These are phyloP conservation scores for Heteractis magnifica DNA, from an alignment of 92 coral and sea anemone species.

Conservation along the genomic window DNA sequence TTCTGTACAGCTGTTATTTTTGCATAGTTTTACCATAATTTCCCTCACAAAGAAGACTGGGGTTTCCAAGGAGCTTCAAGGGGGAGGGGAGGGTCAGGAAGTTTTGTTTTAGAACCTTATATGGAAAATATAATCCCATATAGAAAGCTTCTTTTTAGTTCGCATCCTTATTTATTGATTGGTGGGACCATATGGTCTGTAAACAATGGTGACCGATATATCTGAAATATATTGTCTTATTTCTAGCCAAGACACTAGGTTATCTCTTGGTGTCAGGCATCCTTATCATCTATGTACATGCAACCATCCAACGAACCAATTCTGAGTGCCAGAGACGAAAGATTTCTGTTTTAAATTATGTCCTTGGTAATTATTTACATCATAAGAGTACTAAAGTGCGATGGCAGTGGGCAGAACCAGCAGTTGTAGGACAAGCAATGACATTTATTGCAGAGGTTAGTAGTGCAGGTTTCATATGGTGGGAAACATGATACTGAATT, in stretches of 20 bases:
- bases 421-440: constrained; percentile 80
- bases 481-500: too few relatives aligned
- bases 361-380: constrained; percentile 69
- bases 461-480: neutral
- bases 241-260: constrained; percentile 11
- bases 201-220: neutral
- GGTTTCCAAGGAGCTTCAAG: too few relatives aligned
- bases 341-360: constrained; percentile 46
- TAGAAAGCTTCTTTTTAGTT: too few relatives aligned
- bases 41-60: too few relatives aligned
- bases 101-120: too few relatives aligned
- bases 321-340: constrained; percentile 48
- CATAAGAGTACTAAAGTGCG: constrained; percentile 54
- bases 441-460: constrained; percentile 74
- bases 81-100: too few relatives aligned
- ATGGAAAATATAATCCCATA: too few relatives aligned
- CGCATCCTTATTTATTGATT: too few relatives aligned
- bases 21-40: too few relatives aligned
- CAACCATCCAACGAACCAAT: neutral
- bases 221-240: neutral
- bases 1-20: too few relatives aligned
- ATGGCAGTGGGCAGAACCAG: constrained; percentile 84
- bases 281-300: neutral
- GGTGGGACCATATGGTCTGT: too few relatives aligned
- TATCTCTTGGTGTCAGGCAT: constrained; percentile 7